phyloP scores from a whole-genome alignment of 2,113 vertebrate genomes.

The Malurus cyaneus region DNA sequence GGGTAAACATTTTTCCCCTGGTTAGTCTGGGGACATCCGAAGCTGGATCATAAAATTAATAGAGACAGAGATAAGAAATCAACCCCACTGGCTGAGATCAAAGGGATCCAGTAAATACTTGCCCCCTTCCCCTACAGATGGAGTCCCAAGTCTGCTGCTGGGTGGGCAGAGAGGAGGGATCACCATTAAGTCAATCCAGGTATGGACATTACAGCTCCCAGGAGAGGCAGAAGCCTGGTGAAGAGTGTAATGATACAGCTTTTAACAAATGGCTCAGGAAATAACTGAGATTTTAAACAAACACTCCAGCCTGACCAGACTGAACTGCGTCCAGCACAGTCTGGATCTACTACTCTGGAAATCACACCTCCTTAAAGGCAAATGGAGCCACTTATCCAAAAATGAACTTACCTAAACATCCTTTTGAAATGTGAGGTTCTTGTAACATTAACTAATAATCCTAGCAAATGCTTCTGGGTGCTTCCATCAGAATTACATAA shows the following conservation, averaged over 20 bases:
- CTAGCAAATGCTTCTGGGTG: not conserved
- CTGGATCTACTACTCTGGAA: not conserved
- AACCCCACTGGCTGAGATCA: not conserved
- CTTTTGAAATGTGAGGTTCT: not conserved
- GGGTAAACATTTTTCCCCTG: not conserved
- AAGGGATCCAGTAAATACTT: not conserved
- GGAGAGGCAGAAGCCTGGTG: not conserved
- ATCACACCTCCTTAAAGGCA: not conserved
- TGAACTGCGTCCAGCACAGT: not conserved
- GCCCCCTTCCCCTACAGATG: not conserved
- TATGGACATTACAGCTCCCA: not conserved
- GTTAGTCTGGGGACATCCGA: not conserved
- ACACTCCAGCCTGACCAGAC: not conserved
- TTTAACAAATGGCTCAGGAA: conserved; percentile 5
- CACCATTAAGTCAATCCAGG: not conserved
- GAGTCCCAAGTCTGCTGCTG: not conserved
- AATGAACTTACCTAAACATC: not conserved
- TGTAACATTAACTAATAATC: not conserved
- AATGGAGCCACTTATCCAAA: not conserved
- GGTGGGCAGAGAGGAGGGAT: not conserved
- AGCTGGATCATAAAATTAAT: not conserved
- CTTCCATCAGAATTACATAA: not conserved
- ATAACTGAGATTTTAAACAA: conserved; percentile 7
- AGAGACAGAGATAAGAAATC: not conserved
- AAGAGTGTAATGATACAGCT: not conserved